Evolutionary conservation across 2,113 vertebrate species (phyloP).

Genomic region (Rallus limicola): DNA sequence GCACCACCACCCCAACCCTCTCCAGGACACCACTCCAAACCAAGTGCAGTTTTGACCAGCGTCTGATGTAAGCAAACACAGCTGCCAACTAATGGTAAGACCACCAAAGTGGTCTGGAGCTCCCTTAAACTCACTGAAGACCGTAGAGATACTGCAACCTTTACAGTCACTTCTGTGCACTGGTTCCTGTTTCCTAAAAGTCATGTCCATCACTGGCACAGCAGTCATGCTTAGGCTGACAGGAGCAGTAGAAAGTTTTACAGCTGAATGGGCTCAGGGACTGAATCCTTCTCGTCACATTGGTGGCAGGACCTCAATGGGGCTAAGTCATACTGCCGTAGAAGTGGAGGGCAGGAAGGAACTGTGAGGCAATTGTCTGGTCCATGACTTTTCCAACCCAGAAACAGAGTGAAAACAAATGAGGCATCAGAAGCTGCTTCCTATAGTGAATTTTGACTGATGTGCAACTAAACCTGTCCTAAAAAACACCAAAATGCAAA

Average conservation of each 20-base stretch:
- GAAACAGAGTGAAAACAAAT: background rate
- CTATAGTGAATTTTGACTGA: background rate
- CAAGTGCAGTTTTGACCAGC: background rate
- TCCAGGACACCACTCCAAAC: background rate
- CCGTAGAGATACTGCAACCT: background rate
- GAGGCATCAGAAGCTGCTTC: background rate
- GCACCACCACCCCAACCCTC: background rate
- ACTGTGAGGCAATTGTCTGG: background rate
- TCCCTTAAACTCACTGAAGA: background rate
- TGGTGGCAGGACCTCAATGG: background rate
- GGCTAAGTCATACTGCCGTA: background rate
- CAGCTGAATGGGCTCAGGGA: background rate
- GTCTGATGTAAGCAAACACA: background rate
- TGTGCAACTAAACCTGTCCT: background rate
- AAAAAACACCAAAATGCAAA: slow-evolving; percentile 2
- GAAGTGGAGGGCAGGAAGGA: background rate
- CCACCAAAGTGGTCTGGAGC: no score
- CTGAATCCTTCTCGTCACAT: background rate
- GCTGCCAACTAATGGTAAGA: background rate
- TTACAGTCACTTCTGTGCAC: background rate
- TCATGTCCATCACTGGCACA: background rate
- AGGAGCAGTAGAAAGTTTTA: background rate
- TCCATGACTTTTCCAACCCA: background rate
- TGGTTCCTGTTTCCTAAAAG: background rate
- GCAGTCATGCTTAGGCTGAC: background rate